A percentile compares a stretch with the other conserved stretches of the same genome.
phyloP scores from a whole-genome alignment of 2,888 invertebrate species.

The Agrochola lota region DNA sequence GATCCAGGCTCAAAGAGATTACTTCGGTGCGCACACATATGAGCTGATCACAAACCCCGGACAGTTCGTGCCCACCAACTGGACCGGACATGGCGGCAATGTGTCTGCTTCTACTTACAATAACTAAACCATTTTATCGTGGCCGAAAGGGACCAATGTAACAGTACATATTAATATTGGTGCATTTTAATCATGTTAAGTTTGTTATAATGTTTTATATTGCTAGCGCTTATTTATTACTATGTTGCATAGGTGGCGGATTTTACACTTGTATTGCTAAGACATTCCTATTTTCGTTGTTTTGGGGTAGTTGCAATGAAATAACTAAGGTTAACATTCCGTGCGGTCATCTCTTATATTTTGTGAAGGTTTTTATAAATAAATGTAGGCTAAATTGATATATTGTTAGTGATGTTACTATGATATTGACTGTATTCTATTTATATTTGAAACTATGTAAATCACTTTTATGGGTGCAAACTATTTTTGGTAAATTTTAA shows the following conservation, averaged over 20 bases:
- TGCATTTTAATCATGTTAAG: constrained; percentile 54
- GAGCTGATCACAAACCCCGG: constrained; percentile 97
- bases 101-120: constrained; percentile 97
- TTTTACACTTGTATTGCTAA: constrained; percentile 5
- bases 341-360: constrained; percentile 1
- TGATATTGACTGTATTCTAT: constrained; percentile 29
- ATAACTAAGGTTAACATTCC: constrained; percentile 38
- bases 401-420: constrained; percentile 19
- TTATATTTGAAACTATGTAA: constrained; percentile 35
- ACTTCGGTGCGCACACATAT: constrained; percentile 99
- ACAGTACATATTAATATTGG: constrained; percentile 22
- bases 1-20: constrained; percentile 97
- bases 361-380: constrained; percentile 1
- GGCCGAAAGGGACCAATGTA: constrained; percentile 44
- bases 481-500: constrained; percentile 56
- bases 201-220: constrained; percentile 37
- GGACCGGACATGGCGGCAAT: constrained; percentile 99
- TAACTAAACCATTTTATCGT: constrained; percentile 70
- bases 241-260: constrained; percentile 40
- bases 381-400: constrained; percentile 9
- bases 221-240: constrained; percentile 35
- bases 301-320: constrained; percentile 22
- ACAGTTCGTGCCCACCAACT: constrained; percentile 98
- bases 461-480: constrained; percentile 49
- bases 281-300: constrained; percentile 54